Evolutionary conservation across 1,140 invertebrate genomes (phyloP), one percentile per base, ranked within the genome.

Genomic region (Eufriesea mexicana): DNA sequence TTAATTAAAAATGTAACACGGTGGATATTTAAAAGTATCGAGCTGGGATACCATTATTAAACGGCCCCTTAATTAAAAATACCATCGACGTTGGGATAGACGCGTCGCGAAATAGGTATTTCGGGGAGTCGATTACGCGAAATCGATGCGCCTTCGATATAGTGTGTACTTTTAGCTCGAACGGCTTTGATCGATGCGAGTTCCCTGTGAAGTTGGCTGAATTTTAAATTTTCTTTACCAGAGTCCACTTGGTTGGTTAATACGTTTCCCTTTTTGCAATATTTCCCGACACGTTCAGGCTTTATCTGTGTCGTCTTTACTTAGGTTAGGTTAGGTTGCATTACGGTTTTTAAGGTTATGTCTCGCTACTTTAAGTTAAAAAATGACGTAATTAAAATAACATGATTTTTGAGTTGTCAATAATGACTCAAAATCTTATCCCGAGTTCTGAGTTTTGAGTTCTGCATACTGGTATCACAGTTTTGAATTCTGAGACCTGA

Each of bases 1-100:
- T 68, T 67, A 68, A 78, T 78, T 55, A 67, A 78, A 55, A 67
- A 67, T 68, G 76, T 68, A 57, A 42, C 23, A 18, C 28, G 2
- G 5, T 1, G 35, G n/a, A 51, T 25, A 28, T 45, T 57, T 42
- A 47, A 68, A 42, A 76, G 25, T 28, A 57, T 78, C 57, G 62
- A 78, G 49, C 49, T 4, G 51, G 12, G 45, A n/a, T 67, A n/a
- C 49, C 74, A 64, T 75, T 47, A 62, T 76, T 16, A 57, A 67
- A 47, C 64, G 49, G 45, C 28, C 49, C 42, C 42, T 68, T 55
- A 78, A 78, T 78, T 78, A 78, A 78, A 78, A 66, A 55, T 68
- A 67, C 76, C 35, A 28, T 68, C 8, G n/a, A 57, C 49, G 16
- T 47, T 57, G 62, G 42, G 10, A 25, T 51, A 64, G 20, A n/a